Conservation (phyloP, 1,140 invertebrate genomes). For the Lasioglossum baleicum region DNA sequence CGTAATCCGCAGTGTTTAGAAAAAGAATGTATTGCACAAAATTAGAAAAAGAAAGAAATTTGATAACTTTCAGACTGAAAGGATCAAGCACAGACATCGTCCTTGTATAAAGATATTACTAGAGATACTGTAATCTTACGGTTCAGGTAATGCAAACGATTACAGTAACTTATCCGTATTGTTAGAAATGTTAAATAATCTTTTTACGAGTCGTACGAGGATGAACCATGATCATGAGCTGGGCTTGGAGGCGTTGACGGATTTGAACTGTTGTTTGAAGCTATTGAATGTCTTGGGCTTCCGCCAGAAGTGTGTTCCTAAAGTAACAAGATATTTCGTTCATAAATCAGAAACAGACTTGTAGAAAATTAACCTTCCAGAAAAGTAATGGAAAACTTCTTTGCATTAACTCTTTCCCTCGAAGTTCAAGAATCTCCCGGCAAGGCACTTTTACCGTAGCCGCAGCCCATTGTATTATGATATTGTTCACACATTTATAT, state of each 20-base stretch:
- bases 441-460: no score
- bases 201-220: conserved; percentile 83
- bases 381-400: no score
- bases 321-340: conserved; percentile 44
- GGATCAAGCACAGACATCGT: conserved; percentile 36
- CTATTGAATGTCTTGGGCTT: conserved; percentile 88
- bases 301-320: conserved; percentile 80
- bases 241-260: conserved; percentile 88
- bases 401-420: no score
- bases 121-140: conserved; percentile 40
- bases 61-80: conserved; percentile 42
- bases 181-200: conserved; percentile 46
- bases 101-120: conserved; percentile 17
- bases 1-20: conserved; percentile 7
- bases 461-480: no score
- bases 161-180: conserved; percentile 28
- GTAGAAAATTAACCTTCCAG: background rate
- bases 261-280: conserved; percentile 90
- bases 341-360: background rate
- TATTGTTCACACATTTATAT: no score
- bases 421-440: no score
- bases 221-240: conserved; percentile 86
- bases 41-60: conserved; percentile 37
- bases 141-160: conserved; percentile 20
- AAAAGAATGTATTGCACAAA: conserved; percentile 42